These are phyloP conservation scores for Tridacna gigas DNA, from an alignment of 2,888 invertebrate genomes.

Conservation along the genomic window DNA sequence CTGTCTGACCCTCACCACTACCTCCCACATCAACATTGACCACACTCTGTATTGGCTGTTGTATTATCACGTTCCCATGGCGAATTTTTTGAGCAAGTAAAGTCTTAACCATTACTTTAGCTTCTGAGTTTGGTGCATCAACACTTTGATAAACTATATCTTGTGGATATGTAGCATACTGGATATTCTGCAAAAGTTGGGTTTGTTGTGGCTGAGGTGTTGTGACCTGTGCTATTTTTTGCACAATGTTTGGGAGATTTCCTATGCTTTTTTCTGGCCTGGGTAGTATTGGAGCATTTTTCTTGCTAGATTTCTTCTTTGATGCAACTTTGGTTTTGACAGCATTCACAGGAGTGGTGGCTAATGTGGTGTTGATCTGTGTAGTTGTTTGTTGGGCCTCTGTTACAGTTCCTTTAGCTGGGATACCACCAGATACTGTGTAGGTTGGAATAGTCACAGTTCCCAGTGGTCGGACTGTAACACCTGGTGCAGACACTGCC, in stretches of 20 bases:
- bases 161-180: slow-evolving; percentile 57
- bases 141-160: slow-evolving; percentile 57
- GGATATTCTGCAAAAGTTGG: slow-evolving; percentile 84
- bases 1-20: slow-evolving; percentile 51
- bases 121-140: slow-evolving; percentile 70
- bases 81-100: slow-evolving; percentile 93
- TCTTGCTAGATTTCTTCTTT: slow-evolving; percentile 45
- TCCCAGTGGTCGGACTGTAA: slow-evolving; percentile 13
- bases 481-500: not conserved
- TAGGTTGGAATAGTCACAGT: slow-evolving; percentile 49
- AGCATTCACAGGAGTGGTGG: slow-evolving; percentile 12
- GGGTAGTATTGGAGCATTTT: slow-evolving; percentile 60
- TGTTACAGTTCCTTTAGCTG: slow-evolving; percentile 45
- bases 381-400: slow-evolving; percentile 25
- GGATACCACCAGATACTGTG: slow-evolving; percentile 36
- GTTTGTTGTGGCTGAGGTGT: slow-evolving; percentile 85
- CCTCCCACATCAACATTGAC: slow-evolving; percentile 48
- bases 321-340: slow-evolving; percentile 37
- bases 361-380: slow-evolving; percentile 21
- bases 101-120: slow-evolving; percentile 96
- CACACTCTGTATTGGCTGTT: slow-evolving; percentile 56
- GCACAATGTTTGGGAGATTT: slow-evolving; percentile 47
- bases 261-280: slow-evolving; percentile 38
- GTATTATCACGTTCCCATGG: slow-evolving; percentile 60
- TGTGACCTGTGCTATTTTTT: slow-evolving; percentile 77